A percentile compares a stretch with the other conserved stretches of the same genome.
phyloP scores from a whole-genome alignment of 2,113 vertebrate genomes.

The Blennius ocellaris region DNA sequence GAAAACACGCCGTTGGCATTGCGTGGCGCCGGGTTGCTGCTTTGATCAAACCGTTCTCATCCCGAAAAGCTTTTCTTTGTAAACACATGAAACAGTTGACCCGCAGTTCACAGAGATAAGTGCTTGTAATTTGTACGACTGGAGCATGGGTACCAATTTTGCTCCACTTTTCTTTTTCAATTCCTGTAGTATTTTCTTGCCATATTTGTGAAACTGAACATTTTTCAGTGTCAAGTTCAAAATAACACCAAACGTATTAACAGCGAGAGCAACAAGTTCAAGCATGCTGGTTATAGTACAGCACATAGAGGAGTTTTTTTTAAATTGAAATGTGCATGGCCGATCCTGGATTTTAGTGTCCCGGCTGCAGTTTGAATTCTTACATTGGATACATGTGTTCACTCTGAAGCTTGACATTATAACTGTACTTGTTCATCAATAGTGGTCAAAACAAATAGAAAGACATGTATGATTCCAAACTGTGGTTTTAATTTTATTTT shows the following conservation, averaged over 20 bases:
- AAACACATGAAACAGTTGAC: slow-evolving; percentile 8
- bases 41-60: not conserved
- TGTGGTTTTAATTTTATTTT: too few relatives aligned
- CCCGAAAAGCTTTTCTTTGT: not conserved
- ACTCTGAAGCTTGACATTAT: too few relatives aligned
- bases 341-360: too few relatives aligned
- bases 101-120: slow-evolving; percentile 1
- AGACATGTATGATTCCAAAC: too few relatives aligned
- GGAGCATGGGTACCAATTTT: slow-evolving; percentile 18
- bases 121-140: slow-evolving; percentile 21
- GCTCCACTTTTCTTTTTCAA: slow-evolving; percentile 6
- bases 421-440: too few relatives aligned
- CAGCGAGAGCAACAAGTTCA: not conserved
- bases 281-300: too few relatives aligned
- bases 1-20: slow-evolving; percentile 1
- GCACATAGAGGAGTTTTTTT: not conserved
- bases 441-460: too few relatives aligned
- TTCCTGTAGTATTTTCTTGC: slow-evolving; percentile 2
- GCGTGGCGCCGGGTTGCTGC: not conserved
- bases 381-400: too few relatives aligned
- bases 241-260: not conserved
- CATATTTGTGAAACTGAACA: not conserved
- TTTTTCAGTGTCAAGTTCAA: slow-evolving; percentile 1
- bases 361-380: too few relatives aligned
- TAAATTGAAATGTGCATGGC: not conserved